Base-by-base conservation (phyloP, 2,797 vertebrate species). In the Anolis apletophallus region DNA sequence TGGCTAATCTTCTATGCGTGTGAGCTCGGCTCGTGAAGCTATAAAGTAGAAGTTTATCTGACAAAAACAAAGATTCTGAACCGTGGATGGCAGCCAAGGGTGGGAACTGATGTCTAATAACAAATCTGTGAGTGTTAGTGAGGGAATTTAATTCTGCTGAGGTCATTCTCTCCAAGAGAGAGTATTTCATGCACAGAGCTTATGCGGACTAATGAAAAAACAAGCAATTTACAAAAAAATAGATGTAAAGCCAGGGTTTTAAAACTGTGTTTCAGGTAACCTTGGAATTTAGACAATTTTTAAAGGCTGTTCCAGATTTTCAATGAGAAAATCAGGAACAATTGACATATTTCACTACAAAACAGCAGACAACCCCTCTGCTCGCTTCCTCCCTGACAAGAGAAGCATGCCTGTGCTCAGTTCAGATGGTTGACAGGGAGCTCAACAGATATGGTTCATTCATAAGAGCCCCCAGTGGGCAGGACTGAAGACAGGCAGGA, bases 81-180 rank as follows among this genome's bases (percentile, higher is more conserved):
- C 19, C 1, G n/a, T 80, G 81, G 81, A 64, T n/a, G 19, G 14
- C 21, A 80, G 77, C 82, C 82, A 80, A 84, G 59, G 61, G 61
- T 36, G 77, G 61, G 77, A 50, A 19, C 23, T 52, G 36, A 52
- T 36, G 16, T 21, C 64, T 76, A 57, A 4, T 69, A 68, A 69
- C 34, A 80, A 64, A 59, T 12, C 21, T 83, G n/a, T 57, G 21
- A 68, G n/a, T 5, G 19, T 3, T 2, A 69, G 52, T 40, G 26
- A 26, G 26, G 59, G 19, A 61, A 55, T 67, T n/a, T 26, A 19
- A 19, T 11, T 64, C 36, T 26, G 34, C 75, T 84, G 78, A 84
- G 36, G 21, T 84, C 82, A 84, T 7, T 68, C 46, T 68, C 32
- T 67, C 82, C 29, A 50, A 29, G 61, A 64, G 10, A 64, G 61